Conservation (phyloP, 2,888 invertebrate genomes). For the Drosophila subquinaria region DNA sequence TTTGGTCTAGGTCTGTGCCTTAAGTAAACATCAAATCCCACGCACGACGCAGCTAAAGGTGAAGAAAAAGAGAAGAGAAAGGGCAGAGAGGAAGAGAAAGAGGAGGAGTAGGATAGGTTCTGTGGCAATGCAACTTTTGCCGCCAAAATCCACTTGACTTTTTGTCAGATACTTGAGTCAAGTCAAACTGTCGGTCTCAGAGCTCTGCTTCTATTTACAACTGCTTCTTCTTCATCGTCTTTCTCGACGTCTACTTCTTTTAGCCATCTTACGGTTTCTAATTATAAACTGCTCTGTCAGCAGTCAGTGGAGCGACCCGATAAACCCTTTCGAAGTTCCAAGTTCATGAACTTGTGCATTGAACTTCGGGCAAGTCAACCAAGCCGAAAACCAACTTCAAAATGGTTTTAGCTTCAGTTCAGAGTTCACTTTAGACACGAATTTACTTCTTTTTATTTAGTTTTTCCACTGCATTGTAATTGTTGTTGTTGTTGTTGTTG, state of each 20-base stretch:
- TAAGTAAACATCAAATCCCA: conserved; percentile 73
- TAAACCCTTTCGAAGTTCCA: conserved; percentile 69
- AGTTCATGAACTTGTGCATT: conserved; percentile 82
- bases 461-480: conserved; percentile 24
- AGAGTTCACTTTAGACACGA: conserved; percentile 54
- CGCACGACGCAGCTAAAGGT: conserved; percentile 52
- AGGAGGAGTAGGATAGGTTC: conserved; percentile 4
- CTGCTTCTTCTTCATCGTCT: conserved; percentile 4
- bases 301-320: conserved; percentile 48
- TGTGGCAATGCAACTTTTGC: conserved; percentile 65
- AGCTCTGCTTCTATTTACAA: conserved; percentile 39
- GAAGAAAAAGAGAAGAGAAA: background rate
- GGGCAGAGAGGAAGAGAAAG: background rate
- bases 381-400: conserved; percentile 69
- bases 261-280: conserved; percentile 63
- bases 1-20: conserved; percentile 49
- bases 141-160: conserved; percentile 77
- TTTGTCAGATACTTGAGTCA: conserved; percentile 67
- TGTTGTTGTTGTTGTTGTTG: conserved; percentile 48
- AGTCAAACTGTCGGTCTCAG: conserved; percentile 58
- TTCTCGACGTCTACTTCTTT: conserved; percentile 7
- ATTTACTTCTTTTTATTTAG: conserved; percentile 35
- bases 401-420: conserved; percentile 49
- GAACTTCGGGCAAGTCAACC: conserved; percentile 67
- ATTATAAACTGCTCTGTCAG: conserved; percentile 79